Evolutionary conservation across 2,888 invertebrate species (phyloP), one percentile per base, ranked within the genome.

Genomic region (Baccha elongata): DNA sequence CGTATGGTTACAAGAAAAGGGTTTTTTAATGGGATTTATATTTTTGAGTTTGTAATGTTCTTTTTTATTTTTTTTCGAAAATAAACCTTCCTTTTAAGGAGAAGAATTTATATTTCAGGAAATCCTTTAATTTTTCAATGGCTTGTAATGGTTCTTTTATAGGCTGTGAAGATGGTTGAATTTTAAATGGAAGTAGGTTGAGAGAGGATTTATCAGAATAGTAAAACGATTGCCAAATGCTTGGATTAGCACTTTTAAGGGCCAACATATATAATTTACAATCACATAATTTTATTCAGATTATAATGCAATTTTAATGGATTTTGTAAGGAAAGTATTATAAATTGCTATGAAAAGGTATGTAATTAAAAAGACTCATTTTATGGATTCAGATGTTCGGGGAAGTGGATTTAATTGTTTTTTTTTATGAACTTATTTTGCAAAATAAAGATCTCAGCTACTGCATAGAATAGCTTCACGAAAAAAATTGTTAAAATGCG

Each of bases 1-100:
- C 60, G 26, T 60, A 44, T 60, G 44, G 42, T 44, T 37, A 13
- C 17, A 32, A 11, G 65, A 40, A 52, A 32, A 53, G 67, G 68
- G 17, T 62, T 64, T 55, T n/a, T 50, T 53, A 62, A 46, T 62
- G 44, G 69, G 50, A 62, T 7, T 32, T 48, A 44, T 58, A 3
- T 35, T 64, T 62, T 42, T 32, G 58, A 44, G 35, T 37, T 62
- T 37, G 15, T 13, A 52, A 46, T 35, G 68, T 13, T 19, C 21
- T 11, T n/a, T 26, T 52, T 68, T 23, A 48, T 60, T 46, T 64
- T 64, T 60, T 46, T 64, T 64, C 29, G 2, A 11, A 8, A 11
- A 62, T 75, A 53, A 69, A 75, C 50, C 62, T 44, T 46, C 60
- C 53, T 48, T 71, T 68, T 46, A 26, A 60, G 2, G 5, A 15